These are phyloP conservation scores for Psittacula derbiana DNA, from an alignment of 2,797 vertebrate genomes.

Conservation along the genomic window DNA sequence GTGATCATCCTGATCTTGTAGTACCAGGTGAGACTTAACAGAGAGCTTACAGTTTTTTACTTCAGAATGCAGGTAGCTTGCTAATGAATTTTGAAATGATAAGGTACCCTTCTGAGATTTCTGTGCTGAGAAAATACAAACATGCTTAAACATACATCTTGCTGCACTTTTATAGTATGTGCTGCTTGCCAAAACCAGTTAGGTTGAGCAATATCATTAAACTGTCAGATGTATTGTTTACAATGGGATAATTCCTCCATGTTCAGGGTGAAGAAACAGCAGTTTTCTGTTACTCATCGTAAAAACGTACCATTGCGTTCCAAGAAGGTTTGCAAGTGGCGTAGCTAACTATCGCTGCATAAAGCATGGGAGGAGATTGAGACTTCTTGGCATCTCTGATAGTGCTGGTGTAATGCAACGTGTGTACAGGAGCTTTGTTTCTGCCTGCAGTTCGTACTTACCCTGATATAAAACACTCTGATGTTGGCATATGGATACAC, in stretches of 20 bases:
- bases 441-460: slow-evolving; percentile 10
- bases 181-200: slow-evolving; percentile 1
- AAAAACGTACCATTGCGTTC: neutral
- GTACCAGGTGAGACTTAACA: neutral
- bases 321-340: slow-evolving; percentile 6
- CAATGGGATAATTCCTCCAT: neutral
- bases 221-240: neutral
- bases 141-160: neutral
- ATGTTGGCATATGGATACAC: slow-evolving; percentile 23
- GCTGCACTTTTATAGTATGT: neutral
- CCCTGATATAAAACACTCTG: neutral
- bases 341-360: neutral
- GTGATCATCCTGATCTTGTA: neutral
- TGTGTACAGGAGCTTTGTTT: slow-evolving; percentile 27
- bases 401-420: neutral
- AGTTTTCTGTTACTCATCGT: neutral
- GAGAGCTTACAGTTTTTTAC: neutral
- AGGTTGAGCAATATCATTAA: slow-evolving; percentile 9
- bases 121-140: neutral
- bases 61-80: neutral
- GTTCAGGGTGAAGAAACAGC: slow-evolving; percentile 25
- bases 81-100: neutral
- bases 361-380: slow-evolving; percentile 4
- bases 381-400: slow-evolving; percentile 18
- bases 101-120: neutral